Conservation (phyloP, 2,888 invertebrate species). For the Macaria liturata region DNA sequence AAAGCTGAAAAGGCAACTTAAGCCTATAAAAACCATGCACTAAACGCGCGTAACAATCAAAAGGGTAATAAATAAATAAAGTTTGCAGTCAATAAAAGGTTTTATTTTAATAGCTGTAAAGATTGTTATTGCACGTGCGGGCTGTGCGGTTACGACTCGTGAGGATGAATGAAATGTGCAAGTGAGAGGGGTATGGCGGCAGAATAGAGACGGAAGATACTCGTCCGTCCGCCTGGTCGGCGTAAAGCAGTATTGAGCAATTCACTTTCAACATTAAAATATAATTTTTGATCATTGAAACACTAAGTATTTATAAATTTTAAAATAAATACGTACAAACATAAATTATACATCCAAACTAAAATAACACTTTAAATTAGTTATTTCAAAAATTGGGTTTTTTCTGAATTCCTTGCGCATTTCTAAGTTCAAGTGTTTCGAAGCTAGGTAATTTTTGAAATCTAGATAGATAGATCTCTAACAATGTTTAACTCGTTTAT, state of each 20-base stretch:
- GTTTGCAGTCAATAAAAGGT: constrained; percentile 75
- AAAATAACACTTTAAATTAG: no score
- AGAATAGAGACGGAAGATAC: constrained; percentile 60
- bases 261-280: constrained; percentile 44
- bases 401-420: no score
- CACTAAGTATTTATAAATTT: no score
- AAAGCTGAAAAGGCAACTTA: constrained; percentile 84
- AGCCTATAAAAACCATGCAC: constrained; percentile 83
- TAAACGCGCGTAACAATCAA: constrained; percentile 75
- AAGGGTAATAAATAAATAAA: constrained; percentile 79
- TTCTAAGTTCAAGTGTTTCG: no score
- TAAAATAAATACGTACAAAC: no score
- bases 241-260: constrained; percentile 67
- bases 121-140: constrained; percentile 77
- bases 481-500: no score
- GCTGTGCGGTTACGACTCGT: constrained; percentile 71
- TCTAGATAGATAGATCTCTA: no score
- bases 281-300: constrained; percentile 3
- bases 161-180: constrained; percentile 73
- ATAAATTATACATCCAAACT: no score
- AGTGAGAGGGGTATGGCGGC: constrained; percentile 55
- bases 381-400: no score
- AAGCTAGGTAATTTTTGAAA: no score
- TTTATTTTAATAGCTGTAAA: constrained; percentile 76
- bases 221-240: constrained; percentile 76